Evolutionary conservation across 2,797 vertebrate species (phyloP), one percentile per base, ranked within the genome.

Genomic region (Silurus aristotelis): DNA sequence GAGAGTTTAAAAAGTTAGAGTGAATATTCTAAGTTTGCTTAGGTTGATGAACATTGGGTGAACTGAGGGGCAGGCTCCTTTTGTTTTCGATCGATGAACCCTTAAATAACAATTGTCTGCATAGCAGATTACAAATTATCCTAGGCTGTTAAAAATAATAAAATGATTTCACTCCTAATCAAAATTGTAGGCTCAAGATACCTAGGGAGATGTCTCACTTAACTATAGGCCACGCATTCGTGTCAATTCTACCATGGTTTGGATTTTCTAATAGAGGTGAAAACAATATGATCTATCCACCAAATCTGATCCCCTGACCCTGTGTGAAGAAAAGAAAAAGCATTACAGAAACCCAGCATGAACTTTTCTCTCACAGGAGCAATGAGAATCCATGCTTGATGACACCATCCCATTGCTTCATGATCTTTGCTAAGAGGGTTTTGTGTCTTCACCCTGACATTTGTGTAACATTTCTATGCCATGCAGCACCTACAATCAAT

Each of bases 11-110:
- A 90, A 78, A 84, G 87, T 87, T 84, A 64, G 85, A 80, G 84
- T 70, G 89, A 93, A 94, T 93, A 94, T 93, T 94, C 91, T 92
- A 87, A 92, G 91, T 94, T 93, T 92, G 90, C 92, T 93, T 64
- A 25, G 27, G 46, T 25, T 68, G 71, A 73, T 27, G 56, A 43
- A 76, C 1, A 0, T 15, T 55, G 5, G 8, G 20, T 48, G 20
- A 56, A 38, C 3, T 3, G 20, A 14, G 48, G 8, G n/a, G 17
- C 15, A 78, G 55, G 19, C 20, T 63, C 25, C 64, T 72, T 70
- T 79, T 25, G 55, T 38, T 71, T 38, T 48, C 15, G 27, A 80
- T 80, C 25, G 22, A 56, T 67, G 56, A 61, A n/a, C 38, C 22
- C 66, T 80, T 3, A 60, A 83, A 66, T 76, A 79, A 80, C 72